phyloP scores from a whole-genome alignment of 2,888 invertebrate species.

The Caradrina clavipalpis region DNA sequence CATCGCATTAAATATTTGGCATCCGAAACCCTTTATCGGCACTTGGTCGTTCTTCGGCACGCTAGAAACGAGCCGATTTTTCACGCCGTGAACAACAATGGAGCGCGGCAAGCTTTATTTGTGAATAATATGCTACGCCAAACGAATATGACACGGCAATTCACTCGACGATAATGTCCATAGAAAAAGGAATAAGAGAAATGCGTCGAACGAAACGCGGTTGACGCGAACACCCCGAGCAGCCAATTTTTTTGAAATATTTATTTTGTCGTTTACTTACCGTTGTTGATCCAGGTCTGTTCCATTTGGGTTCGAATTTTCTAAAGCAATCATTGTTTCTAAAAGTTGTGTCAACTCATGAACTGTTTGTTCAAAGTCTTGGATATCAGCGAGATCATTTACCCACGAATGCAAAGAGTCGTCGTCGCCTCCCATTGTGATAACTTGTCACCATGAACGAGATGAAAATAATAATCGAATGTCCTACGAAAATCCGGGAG shows the following conservation, averaged over 20 bases:
- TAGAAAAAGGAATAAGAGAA: slow-evolving; percentile 52
- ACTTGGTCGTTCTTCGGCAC: slow-evolving; percentile 72
- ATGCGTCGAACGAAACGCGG: slow-evolving; percentile 33
- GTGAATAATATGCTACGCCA: slow-evolving; percentile 85
- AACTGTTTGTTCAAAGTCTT: neutral
- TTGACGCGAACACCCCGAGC: slow-evolving; percentile 20
- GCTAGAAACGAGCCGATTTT: slow-evolving; percentile 80
- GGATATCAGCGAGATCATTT: too few relatives aligned
- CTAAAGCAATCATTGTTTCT: neutral
- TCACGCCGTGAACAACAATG: slow-evolving; percentile 80
- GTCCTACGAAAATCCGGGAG: neutral
- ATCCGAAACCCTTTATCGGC: slow-evolving; percentile 76
- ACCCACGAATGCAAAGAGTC: too few relatives aligned
- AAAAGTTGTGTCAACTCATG: neutral
- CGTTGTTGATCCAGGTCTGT: neutral
- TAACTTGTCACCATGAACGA: neutral
- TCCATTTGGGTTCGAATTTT: slow-evolving; percentile 11
- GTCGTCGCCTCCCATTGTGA: slow-evolving; percentile 21
- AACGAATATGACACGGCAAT: slow-evolving; percentile 84
- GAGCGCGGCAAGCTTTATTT: slow-evolving; percentile 84
- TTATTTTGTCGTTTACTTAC: neutral
- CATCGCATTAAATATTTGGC: slow-evolving; percentile 79
- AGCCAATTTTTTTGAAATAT: neutral
- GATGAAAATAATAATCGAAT: neutral
- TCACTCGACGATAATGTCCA: slow-evolving; percentile 73